Conservation (phyloP, 1,140 invertebrate genomes). For the Sarcophaga peregrina region DNA sequence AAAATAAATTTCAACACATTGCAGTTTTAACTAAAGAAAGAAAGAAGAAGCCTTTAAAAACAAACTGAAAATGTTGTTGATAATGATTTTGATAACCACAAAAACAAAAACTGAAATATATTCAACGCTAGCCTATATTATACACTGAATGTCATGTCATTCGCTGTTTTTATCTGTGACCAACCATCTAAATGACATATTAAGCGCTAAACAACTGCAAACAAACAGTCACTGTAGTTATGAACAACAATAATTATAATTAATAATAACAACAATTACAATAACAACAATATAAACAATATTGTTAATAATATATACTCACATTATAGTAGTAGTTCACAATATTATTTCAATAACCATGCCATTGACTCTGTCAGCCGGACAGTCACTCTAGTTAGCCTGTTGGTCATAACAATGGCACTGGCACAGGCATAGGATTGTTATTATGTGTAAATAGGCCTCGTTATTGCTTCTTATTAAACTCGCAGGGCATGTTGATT, state of each 20-base stretch:
- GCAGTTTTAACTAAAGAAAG: too few relatives aligned
- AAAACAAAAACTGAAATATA: neutral
- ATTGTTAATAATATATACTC: too few relatives aligned
- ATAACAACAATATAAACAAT: too few relatives aligned
- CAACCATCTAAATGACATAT: constrained; percentile 67
- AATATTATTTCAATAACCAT: too few relatives aligned
- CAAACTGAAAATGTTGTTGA: neutral
- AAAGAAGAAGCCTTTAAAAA: too few relatives aligned
- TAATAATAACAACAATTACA: neutral
- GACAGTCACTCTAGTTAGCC: neutral
- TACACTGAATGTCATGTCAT: constrained; percentile 52
- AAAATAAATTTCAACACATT: neutral
- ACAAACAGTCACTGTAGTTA: constrained; percentile 5
- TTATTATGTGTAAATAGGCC: neutral
- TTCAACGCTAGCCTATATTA: too few relatives aligned
- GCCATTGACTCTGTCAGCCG: neutral
- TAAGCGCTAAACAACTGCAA: constrained; percentile 65
- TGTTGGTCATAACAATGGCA: neutral
- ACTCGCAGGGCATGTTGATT: constrained; percentile 5
- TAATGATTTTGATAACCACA: constrained; percentile 38
- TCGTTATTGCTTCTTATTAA: neutral
- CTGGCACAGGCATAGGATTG: neutral
- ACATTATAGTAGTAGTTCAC: too few relatives aligned
- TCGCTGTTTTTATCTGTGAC: constrained; percentile 55
- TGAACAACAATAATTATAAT: neutral